Base-by-base conservation (phyloP, 92 coral and sea anemone species). In the Phymanthus crucifer region DNA sequence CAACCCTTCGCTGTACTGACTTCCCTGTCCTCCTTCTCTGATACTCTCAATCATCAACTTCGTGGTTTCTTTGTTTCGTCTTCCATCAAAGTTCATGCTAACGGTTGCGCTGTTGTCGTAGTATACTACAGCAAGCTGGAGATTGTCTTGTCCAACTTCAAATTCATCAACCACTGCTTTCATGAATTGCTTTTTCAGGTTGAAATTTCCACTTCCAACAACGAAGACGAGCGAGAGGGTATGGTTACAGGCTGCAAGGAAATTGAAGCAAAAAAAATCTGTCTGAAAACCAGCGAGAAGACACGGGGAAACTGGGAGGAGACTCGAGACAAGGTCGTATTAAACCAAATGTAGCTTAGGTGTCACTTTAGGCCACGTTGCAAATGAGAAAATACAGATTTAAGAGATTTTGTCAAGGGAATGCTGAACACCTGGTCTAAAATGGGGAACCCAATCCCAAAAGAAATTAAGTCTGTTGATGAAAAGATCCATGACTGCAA, bases 171-270 rank as follows among this genome's bases (percentile, higher is more conserved):
- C 74, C 50, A 95, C 81, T 12, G 90, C 80, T 64, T 83, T 84
- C 29, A 87, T 78, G 75, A 87, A 92, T 47, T 58, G 80, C 74
- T 75, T 84, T 83, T 89, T 92, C 18, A 57, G 16, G 32, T 72
- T 69, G 67, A 87, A 54, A 57, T 84, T 80, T 6, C 90, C 87
- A 17, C 91, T 84, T 61, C 87, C 93, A 21, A 92, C 24, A 8
- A 81, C 88, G 58, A 92, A 89, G 66, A 89, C 84, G 37, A 89
- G 75, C 46, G 91, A 89, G 2, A 89, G 68, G 48, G 90, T 65
- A 43, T 83, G 80, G 32, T 56, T 74, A 57, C 97, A 92, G 37
- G 86, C 97, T 88, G 36, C 24, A 71, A 66, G 23, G 37, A 21
- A 50, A 43, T 43, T 7, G 0, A 43, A 43, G 14, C 48, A 43